Percentiles rank a stretch among this genome's conserved stretches.
Conservation (phyloP, 2,888 invertebrate genomes). For the Cantharis nigra region DNA sequence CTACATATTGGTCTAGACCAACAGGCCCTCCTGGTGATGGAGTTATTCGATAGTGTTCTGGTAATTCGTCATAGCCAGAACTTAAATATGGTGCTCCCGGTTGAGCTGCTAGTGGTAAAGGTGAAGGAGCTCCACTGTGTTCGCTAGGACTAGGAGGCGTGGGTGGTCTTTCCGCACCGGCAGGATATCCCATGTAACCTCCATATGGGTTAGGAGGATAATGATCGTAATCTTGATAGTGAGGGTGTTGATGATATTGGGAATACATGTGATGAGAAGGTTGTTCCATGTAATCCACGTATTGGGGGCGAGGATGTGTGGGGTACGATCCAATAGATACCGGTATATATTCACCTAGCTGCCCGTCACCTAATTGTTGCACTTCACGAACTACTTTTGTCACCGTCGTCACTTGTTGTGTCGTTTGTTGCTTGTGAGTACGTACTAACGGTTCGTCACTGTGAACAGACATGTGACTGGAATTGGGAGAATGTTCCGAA, state of each 20-base stretch:
- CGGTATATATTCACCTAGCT: slow-evolving; percentile 60
- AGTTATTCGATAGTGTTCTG: slow-evolving; percentile 65
- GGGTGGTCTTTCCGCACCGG: slow-evolving; percentile 57
- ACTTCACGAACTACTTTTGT: slow-evolving; percentile 72
- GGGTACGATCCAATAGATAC: slow-evolving; percentile 57
- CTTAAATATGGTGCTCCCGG: slow-evolving; percentile 60
- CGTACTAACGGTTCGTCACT: slow-evolving; percentile 62
- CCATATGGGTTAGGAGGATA: slow-evolving; percentile 59
- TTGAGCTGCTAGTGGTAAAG: slow-evolving; percentile 55
- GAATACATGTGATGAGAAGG: slow-evolving; percentile 57
- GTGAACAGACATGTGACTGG: slow-evolving; percentile 59
- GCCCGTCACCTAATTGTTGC: slow-evolving; percentile 61
- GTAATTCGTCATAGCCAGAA: slow-evolving; percentile 71
- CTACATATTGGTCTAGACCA: slow-evolving; percentile 65
- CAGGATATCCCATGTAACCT: slow-evolving; percentile 55
- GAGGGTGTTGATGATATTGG: slow-evolving; percentile 58
- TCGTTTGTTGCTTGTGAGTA: slow-evolving; percentile 70
- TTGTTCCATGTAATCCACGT: slow-evolving; percentile 58
- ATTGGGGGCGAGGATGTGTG: slow-evolving; percentile 51
- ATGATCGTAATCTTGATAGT: slow-evolving; percentile 64
- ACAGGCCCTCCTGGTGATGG: slow-evolving; percentile 66
- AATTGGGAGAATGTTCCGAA: slow-evolving; percentile 67
- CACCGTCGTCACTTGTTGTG: slow-evolving; percentile 72
- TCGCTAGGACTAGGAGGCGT: slow-evolving; percentile 63
- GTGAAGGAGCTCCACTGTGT: slow-evolving; percentile 61